Conservation (phyloP, 2,888 invertebrate genomes). For the Merodon equestris region DNA sequence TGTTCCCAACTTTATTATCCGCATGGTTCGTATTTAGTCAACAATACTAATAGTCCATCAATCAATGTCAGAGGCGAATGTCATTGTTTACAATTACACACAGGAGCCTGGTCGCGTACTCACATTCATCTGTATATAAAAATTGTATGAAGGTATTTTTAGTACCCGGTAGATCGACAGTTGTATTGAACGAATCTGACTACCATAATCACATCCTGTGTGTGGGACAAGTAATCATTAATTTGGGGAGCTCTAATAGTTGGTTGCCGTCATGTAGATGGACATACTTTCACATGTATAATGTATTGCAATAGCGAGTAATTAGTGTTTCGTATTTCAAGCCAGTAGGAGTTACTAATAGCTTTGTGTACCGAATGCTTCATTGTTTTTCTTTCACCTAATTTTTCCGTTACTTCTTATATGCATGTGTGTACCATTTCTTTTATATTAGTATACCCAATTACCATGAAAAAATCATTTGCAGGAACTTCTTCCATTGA, state of each 20-base stretch:
- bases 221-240: slow-evolving; percentile 65
- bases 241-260: slow-evolving; percentile 49
- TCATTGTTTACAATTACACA: slow-evolving; percentile 61
- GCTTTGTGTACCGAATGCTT: no score
- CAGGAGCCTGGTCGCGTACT: slow-evolving; percentile 14
- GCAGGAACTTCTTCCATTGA: no score
- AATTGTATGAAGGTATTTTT: slow-evolving; percentile 31
- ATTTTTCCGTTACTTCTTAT: no score
- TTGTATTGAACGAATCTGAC: slow-evolving; percentile 63
- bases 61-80: slow-evolving; percentile 62
- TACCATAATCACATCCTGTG: slow-evolving; percentile 66
- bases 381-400: no score
- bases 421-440: no score
- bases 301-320: no score
- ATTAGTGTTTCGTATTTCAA: no score
- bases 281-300: no score
- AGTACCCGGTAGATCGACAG: slow-evolving; percentile 56
- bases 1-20: slow-evolving; percentile 5
- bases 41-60: slow-evolving; percentile 59
- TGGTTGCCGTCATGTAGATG: slow-evolving; percentile 20
- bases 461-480: no score
- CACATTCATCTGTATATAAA: slow-evolving; percentile 1
- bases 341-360: no score
- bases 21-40: slow-evolving; percentile 47
- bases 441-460: no score